These are phyloP conservation scores for Turritopsis dohrnii DNA, from an alignment of 30 jellyfish, hydroid and myxozoan species.

Conservation along the genomic window DNA sequence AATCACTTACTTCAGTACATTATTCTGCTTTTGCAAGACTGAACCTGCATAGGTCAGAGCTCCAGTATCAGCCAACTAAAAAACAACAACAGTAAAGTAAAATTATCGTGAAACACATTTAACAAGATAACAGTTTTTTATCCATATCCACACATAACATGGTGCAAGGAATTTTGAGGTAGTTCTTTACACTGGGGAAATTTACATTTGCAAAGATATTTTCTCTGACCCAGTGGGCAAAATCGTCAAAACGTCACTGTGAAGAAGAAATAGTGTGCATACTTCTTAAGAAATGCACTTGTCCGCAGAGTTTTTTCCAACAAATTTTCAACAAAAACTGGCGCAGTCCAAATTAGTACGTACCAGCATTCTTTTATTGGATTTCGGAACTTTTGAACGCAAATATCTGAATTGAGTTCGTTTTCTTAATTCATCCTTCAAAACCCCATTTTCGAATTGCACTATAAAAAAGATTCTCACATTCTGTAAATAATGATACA, in stretches of 20 bases:
- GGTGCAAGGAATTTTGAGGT: no score
- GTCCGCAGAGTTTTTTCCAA: no score
- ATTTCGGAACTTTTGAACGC: slow-evolving; percentile 33
- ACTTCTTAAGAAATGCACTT: no score
- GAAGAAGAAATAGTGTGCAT: no score
- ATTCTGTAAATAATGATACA: neutral
- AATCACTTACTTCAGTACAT: slow-evolving; percentile 30
- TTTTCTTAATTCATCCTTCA: slow-evolving; percentile 1
- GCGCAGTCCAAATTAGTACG: neutral
- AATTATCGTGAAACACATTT: no score
- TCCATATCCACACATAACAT: no score
- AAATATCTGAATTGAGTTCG: neutral
- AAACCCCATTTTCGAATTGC: slow-evolving; percentile 33
- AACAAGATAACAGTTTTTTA: no score
- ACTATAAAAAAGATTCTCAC: neutral
- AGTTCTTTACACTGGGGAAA: no score
- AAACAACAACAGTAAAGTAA: neutral
- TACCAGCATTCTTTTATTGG: slow-evolving; percentile 42
- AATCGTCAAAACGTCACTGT: no score
- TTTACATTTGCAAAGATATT: no score
- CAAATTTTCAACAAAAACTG: neutral
- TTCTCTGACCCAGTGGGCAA: no score
- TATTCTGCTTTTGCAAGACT: slow-evolving; percentile 27
- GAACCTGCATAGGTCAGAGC: slow-evolving; percentile 54
- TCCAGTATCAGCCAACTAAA: slow-evolving; percentile 66